These are phyloP conservation scores for Cryptotermes secundus DNA, from an alignment of 1,140 invertebrate species.

Conservation along the genomic window DNA sequence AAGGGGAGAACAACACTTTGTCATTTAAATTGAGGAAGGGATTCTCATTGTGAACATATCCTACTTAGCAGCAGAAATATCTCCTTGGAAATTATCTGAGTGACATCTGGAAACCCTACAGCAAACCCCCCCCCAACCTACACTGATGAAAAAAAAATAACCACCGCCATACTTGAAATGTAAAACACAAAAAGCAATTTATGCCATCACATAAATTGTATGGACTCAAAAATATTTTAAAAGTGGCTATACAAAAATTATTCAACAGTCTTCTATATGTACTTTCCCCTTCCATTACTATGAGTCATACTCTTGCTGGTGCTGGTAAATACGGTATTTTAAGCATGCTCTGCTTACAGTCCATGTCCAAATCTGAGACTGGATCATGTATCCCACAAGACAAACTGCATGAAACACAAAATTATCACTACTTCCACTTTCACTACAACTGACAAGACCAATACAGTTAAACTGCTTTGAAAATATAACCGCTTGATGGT, in stretches of 20 bases:
- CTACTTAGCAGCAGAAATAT: neutral
- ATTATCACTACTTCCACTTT: neutral
- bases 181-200: neutral
- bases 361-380: neutral
- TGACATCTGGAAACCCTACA: neutral
- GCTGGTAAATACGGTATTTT: conserved; percentile 6
- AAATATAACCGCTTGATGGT: neutral
- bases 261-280: no score
- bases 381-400: neutral
- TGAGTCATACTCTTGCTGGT: neutral
- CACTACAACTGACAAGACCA: neutral
- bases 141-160: neutral
- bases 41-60: neutral
- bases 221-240: neutral
- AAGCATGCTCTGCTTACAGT: neutral
- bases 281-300: neutral
- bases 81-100: no score
- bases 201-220: neutral
- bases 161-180: neutral
- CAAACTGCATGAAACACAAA: neutral
- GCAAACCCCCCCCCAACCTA: neutral
- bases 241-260: neutral
- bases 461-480: neutral
- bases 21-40: neutral
- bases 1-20: neutral